A percentile compares a stretch with the other conserved stretches of the same genome.
These are phyloP conservation scores for Ceramica pisi DNA, from an alignment of 2,888 invertebrate genomes.

Conservation along the genomic window DNA sequence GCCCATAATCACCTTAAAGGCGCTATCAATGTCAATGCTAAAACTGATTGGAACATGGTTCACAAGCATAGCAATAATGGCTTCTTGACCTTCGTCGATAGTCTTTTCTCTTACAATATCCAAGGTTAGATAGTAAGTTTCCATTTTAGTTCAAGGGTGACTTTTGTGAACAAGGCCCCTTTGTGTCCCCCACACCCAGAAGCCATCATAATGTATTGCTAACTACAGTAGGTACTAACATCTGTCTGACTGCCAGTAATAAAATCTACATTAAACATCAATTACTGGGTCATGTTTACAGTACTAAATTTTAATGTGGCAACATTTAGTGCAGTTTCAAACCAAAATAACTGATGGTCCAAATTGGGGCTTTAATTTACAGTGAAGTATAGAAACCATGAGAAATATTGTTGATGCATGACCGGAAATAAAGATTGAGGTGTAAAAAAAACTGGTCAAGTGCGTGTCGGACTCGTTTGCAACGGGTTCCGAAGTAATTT, in stretches of 20 bases:
- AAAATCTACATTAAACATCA: conserved; percentile 43
- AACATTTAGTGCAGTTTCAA: conserved; percentile 18
- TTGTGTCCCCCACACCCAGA: conserved; percentile 4
- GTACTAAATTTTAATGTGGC: conserved; percentile 22
- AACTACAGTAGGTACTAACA: conserved; percentile 1
- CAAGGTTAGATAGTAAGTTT: background rate
- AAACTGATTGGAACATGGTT: no score
- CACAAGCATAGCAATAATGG: background rate
- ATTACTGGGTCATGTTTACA: conserved; percentile 36
- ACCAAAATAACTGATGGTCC: conserved; percentile 3
- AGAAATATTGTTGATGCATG: background rate
- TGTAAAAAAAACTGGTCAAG: no score
- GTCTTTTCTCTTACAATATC: background rate
- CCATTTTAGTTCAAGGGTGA: background rate
- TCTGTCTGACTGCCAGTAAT: conserved; percentile 27
- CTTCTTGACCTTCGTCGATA: background rate
- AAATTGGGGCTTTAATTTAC: background rate
- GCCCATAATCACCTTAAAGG: background rate
- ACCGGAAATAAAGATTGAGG: no score
- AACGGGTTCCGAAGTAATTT: no score
- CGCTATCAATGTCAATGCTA: background rate
- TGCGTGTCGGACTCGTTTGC: no score
- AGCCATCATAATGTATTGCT: background rate
- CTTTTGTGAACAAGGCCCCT: conserved; percentile 6
- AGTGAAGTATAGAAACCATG: no score